Evolutionary conservation across 1,140 invertebrate species (phyloP).

Genomic region (Calliphora vicina): DNA sequence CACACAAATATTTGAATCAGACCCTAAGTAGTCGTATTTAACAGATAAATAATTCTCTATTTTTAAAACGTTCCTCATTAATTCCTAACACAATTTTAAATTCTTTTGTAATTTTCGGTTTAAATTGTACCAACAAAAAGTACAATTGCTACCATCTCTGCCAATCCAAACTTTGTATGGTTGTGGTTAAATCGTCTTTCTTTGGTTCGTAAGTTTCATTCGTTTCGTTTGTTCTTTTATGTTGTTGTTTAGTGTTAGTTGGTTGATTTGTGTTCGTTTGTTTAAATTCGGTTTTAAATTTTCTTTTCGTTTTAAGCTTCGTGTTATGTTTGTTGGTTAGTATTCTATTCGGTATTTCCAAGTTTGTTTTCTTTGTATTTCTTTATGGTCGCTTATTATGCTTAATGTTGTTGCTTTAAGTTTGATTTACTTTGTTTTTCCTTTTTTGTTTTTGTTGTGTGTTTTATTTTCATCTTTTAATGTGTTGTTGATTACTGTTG

Average conservation of each 20-base stretch:
- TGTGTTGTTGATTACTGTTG: not conserved
- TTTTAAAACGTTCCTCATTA: no score
- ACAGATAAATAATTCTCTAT: no score
- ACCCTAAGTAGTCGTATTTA: no score
- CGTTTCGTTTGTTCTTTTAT: not conserved
- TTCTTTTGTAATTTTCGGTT: no score
- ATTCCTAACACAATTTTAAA: no score
- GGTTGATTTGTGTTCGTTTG: not conserved
- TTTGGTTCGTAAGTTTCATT: not conserved
- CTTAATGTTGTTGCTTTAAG: not conserved
- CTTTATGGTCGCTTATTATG: not conserved
- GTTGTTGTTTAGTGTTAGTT: not conserved
- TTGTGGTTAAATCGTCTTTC: not conserved
- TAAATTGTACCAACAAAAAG: no score
- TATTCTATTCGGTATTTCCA: not conserved
- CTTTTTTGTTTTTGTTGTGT: not conserved
- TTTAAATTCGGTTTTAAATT: not conserved
- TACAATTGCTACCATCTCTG: no score
- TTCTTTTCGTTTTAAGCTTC: not conserved
- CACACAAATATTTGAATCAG: no score
- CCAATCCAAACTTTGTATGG: no score
- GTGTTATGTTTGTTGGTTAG: not conserved
- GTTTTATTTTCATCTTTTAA: not conserved
- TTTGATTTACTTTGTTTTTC: slow-evolving; percentile 22
- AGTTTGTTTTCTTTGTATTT: slow-evolving; percentile 13